phyloP scores from a whole-genome alignment of 2,888 invertebrate species.

The Eupithecia dodoneata region DNA sequence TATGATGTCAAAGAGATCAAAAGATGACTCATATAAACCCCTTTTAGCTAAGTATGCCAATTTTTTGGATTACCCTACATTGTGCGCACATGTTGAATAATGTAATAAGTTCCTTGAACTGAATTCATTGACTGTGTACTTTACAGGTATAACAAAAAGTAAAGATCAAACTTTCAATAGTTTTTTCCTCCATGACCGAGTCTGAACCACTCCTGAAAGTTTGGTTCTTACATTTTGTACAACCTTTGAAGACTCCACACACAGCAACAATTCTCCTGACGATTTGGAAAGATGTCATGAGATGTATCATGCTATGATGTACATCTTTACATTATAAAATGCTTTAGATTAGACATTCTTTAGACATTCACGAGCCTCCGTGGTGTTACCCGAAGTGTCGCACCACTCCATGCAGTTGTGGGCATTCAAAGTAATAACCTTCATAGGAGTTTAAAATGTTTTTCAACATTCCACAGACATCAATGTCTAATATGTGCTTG shows the following conservation, averaged over 20 bases:
- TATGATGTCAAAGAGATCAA: background rate
- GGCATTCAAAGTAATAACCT: background rate
- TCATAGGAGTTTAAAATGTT: background rate
- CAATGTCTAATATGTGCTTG: conserved; percentile 9
- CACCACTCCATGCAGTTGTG: background rate
- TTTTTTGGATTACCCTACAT: background rate
- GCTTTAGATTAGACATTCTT: no score
- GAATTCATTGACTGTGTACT: no score
- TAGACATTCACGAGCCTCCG: background rate
- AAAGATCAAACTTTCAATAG: no score
- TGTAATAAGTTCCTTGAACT: background rate
- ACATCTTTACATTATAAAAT: no score
- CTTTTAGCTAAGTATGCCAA: background rate
- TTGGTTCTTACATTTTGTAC: background rate
- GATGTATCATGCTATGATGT: no score
- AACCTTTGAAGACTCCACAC: background rate
- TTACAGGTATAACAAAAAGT: no score
- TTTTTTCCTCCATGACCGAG: no score
- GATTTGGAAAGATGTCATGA: no score
- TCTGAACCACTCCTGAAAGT: no score
- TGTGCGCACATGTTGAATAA: background rate
- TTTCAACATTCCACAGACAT: conserved; percentile 56
- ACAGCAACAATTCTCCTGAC: no score
- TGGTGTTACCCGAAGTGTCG: background rate
- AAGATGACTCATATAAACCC: background rate